A percentile compares a stretch with the other conserved stretches of the same genome.
These are phyloP conservation scores for Pachydiplax longipennis DNA, from an alignment of 2,888 invertebrate species.

Conservation along the genomic window DNA sequence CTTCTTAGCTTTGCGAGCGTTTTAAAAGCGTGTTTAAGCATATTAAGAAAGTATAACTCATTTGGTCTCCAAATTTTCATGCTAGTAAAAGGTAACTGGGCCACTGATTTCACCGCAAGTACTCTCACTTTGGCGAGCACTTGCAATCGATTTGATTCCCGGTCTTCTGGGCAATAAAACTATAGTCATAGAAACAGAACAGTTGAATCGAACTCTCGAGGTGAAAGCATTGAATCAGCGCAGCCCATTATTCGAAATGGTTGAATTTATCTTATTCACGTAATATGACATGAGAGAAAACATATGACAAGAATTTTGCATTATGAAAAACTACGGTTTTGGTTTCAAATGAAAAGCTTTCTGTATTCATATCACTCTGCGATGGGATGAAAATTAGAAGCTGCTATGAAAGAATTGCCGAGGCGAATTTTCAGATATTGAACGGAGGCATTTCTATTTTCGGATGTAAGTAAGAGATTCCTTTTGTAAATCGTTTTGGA, in stretches of 20 bases:
- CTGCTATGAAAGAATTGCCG: no score
- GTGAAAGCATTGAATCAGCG: background rate
- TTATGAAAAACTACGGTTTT: background rate
- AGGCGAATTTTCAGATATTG: no score
- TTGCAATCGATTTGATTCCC: background rate
- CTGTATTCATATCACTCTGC: background rate
- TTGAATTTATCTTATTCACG: no score
- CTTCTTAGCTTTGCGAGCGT: no score
- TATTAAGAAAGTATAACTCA: background rate
- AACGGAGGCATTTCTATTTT: no score
- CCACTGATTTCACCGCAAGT: background rate
- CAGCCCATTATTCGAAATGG: background rate
- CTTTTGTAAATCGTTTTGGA: no score
- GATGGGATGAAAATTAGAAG: no score
- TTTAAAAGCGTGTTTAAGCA: background rate
- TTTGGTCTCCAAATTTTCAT: background rate
- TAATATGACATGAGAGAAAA: no score
- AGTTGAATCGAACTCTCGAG: background rate
- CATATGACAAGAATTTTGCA: background rate
- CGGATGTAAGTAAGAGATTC: no score
- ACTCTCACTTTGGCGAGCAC: constrained; percentile 1
- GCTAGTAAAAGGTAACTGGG: background rate
- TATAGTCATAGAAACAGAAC: background rate
- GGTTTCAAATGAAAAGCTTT: background rate
- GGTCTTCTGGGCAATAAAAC: background rate